Base-by-base conservation (phyloP, 2,888 invertebrate species). In the Hirtodrosophila trivittata region DNA sequence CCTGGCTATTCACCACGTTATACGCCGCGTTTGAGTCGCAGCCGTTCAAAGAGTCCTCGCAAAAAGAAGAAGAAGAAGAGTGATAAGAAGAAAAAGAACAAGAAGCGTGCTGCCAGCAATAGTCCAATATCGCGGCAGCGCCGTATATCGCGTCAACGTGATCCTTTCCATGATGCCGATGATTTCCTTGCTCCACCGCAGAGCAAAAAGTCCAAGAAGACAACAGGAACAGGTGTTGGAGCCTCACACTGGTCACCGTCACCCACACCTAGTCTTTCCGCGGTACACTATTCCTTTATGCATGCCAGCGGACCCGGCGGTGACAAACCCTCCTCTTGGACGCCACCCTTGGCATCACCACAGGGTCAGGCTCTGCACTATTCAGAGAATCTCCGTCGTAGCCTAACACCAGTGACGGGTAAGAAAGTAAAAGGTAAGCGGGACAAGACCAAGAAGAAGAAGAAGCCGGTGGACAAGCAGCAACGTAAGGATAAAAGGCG, bases 271-370 rank as follows among this genome's bases (percentile, higher is more conserved):
- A 94, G 94, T 26, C 92, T 91, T 1, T 89, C 89, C 0, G 68
- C 75, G 1, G 59, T 74, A 9, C 74, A 87, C 0, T 70, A 82
- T 1, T 69, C 68, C 30, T 87, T 89, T 14, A 58, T 76, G 7
- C 80, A 80, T 25, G 72, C 65, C 1, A 32, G 30, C n/a, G 67
- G 35, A 13, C 10, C 25, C 1, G 25, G 25, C 45, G 47, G n/a
- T 51, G 78, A 80, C 3, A 89, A 89, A 46, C 86, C 87, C 2
- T 89, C 92, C 0, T 92, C 93, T 0, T 94, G 94, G 94, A 94
- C 95, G 12, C 94, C 94, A 10, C 94, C 94, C 0, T 77, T 92
- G 18, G 89, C 69, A 8, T 86, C 90, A 10, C 89, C 91, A n/a
- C 65, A 71, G 42, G 73, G 51, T 1, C 37, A 49, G 13, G 55